Percentiles rank a stretch among this genome's conserved stretches.
Evolutionary conservation across 2,888 invertebrate genomes (phyloP).

Genomic region (Stegophylla sp.): DNA sequence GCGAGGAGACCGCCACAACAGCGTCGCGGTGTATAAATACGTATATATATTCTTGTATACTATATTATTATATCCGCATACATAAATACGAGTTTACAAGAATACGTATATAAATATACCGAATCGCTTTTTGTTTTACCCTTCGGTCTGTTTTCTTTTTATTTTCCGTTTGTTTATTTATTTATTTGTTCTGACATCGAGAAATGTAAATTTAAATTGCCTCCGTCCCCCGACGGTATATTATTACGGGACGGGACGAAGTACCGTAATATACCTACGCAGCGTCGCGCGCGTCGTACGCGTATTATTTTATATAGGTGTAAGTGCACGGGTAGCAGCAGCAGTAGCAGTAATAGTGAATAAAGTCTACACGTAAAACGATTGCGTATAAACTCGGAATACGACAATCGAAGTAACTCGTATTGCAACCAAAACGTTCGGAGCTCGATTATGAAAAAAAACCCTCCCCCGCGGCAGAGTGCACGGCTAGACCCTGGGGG

Average conservation of each 20-base stretch:
- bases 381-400: not conserved
- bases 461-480: no score
- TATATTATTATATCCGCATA: no score
- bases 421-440: no score
- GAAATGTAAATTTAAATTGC: conserved; percentile 8
- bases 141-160: conserved; percentile 4
- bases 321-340: no score
- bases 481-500: no score
- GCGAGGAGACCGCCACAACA: not conserved
- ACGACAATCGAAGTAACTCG: no score
- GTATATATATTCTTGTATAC: no score
- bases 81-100: conserved; percentile 12
- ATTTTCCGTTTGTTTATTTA: not conserved
- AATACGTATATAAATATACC: not conserved
- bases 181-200: conserved; percentile 33
- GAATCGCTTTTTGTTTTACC: conserved; percentile 24
- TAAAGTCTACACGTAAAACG: not conserved
- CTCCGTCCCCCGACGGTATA: not conserved
- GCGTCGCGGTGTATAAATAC: not conserved
- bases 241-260: no score
- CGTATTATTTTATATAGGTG: no score
- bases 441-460: no score
- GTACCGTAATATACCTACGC: no score
- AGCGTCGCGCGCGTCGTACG: not conserved
- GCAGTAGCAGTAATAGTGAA: no score